Conservation (phyloP, 2,888 invertebrate species). For the Sussaba pulchella region DNA sequence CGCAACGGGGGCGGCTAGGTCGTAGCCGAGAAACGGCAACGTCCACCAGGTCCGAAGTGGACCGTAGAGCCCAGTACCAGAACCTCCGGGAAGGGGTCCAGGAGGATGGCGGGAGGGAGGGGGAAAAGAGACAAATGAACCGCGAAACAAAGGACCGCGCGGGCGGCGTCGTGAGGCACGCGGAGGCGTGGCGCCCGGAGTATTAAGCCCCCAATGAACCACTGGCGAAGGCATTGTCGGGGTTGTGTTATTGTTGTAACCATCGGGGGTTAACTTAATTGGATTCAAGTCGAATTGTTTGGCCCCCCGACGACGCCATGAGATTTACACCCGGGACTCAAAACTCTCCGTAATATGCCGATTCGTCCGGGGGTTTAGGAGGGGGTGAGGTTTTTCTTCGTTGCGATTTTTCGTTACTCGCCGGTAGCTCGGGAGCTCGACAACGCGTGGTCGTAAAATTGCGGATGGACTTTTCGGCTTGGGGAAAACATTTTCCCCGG, state of each 20-base stretch:
- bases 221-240: constrained; percentile 72
- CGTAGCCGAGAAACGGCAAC: constrained; percentile 56
- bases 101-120: constrained; percentile 18
- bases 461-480: not conserved
- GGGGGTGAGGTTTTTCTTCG: too few relatives aligned
- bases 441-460: constrained; percentile 19
- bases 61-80: constrained; percentile 62
- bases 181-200: constrained; percentile 81
- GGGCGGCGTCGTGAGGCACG: constrained; percentile 68
- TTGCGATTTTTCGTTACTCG: not conserved
- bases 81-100: not conserved
- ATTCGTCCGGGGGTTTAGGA: too few relatives aligned
- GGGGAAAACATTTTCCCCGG: not conserved
- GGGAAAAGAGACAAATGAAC: constrained; percentile 82
- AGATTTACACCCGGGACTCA: constrained; percentile 30
- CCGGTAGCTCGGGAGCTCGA: too few relatives aligned
- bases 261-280: constrained; percentile 80
- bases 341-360: not conserved
- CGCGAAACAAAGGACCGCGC: constrained; percentile 82
- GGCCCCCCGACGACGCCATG: constrained; percentile 69
- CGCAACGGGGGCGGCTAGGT: constrained; percentile 52
- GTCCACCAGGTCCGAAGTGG: constrained; percentile 50
- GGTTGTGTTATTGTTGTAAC: constrained; percentile 80
- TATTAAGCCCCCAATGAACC: constrained; percentile 76
- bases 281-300: constrained; percentile 82